Percentiles rank a stretch among this genome's conserved stretches.
phyloP scores from a whole-genome alignment of 2,113 vertebrate species.

The Zosterops hypoxanthus region DNA sequence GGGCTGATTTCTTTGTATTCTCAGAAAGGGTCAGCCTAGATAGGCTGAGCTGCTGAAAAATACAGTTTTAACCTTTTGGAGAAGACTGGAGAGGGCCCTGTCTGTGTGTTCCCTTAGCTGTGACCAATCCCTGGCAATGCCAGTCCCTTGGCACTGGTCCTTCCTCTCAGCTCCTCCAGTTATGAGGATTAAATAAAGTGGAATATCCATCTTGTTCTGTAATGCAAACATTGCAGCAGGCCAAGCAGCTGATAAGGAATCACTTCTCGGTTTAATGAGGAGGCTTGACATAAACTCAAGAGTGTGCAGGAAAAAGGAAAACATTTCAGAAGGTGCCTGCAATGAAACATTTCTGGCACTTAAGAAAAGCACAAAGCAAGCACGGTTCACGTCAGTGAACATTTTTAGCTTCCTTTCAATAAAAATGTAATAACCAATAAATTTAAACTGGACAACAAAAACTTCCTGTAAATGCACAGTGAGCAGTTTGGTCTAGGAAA shows the following conservation, averaged over 20 bases:
- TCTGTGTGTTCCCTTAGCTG: not conserved
- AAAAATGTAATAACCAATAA: not conserved
- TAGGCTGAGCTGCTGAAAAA: not conserved
- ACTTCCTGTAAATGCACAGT: not conserved
- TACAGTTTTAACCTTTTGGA: not conserved
- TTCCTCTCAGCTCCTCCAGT: not conserved
- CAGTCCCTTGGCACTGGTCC: not conserved
- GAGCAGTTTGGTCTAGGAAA: not conserved
- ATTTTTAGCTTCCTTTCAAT: not conserved
- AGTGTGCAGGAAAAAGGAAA: not conserved
- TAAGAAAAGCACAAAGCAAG: not conserved
- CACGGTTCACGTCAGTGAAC: not conserved
- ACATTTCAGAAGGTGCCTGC: not conserved
- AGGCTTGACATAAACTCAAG: not conserved
- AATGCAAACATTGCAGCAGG: not conserved
- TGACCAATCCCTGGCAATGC: not conserved
- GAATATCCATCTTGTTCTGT: not conserved
- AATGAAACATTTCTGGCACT: not conserved
- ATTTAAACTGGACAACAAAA: not conserved
- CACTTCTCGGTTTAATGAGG: not conserved
- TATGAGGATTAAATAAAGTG: not conserved
- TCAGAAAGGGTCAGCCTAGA: not conserved
- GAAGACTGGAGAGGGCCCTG: not conserved
- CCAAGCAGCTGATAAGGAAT: slow-evolving; percentile 28
- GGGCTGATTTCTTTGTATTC: not conserved